Base-by-base conservation (phyloP, 2,888 invertebrate species). In the Conops quadrifasciatus region DNA sequence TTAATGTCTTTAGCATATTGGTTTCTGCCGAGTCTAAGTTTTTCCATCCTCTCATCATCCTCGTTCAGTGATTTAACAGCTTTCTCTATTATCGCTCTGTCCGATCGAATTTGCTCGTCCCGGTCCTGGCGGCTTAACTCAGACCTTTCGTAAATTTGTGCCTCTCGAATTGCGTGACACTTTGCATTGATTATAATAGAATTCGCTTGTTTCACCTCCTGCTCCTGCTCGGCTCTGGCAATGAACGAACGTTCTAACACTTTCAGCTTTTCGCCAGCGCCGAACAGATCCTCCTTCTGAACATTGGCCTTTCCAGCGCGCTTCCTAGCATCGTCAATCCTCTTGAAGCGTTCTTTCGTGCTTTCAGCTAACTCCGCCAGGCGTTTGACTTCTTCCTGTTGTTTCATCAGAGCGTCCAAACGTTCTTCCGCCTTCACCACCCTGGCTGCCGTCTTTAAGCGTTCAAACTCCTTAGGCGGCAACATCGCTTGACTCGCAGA, bases 131-230 rank as follows among this genome's bases (percentile, higher is more conserved):
- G 79, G 16, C 81, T 80, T 19, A 86, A 59, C 24, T 83, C 83
- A 28, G 80, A 73, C 73, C 88, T 90, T 83, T 93, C 93, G 0
- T 88, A 89, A 72, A 94, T 89, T 87, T 95, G 95, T 0, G 94
- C 94, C 82, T 94, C 93, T 21, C 95, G 87, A 62, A 95, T 93
- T 0, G 94, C 93, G 80, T 93, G 91, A 77, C 94, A 95, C 83
- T 95, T 95, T 24, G 93, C 93, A 19, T 93, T 93, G 15, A 95
- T 85, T 78, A 95, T 93, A 74, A 95, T 88, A 71, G 91, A 89
- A 84, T 94, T 95, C 74, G 93, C 92, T 28, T 87, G 88, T 84
- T 91, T 93, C 77, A 88, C 91, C 88, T 89, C 90, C 81, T 88
- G 93, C 80, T 86, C 86, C 73, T 85, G 84, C 72, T 86, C 86